Evolutionary conservation across 2,888 invertebrate genomes (phyloP).

Genomic region (Erannis defoliaria): DNA sequence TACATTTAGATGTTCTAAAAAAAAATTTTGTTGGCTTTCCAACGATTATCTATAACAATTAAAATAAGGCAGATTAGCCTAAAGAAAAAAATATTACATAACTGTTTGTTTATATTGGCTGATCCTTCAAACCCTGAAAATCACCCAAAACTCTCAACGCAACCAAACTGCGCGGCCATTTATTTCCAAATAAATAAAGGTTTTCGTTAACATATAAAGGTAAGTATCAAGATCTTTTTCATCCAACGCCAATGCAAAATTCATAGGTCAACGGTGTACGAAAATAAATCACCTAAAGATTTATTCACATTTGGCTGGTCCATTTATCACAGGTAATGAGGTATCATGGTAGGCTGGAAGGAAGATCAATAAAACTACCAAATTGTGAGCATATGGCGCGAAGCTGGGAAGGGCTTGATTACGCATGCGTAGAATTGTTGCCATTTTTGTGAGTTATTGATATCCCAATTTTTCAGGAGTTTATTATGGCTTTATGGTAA

Average conservation of each 20-base stretch:
- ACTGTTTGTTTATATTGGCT: too few species aligned
- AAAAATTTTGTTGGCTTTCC: too few species aligned
- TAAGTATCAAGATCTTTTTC: conserved; percentile 8
- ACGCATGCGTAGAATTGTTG: conserved; percentile 75
- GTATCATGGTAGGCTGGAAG: conserved; percentile 47
- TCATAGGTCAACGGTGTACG: conserved; percentile 30
- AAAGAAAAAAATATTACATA: too few species aligned
- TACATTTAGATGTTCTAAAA: too few species aligned
- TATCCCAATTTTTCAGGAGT: background rate
- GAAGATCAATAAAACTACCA: conserved; percentile 82
- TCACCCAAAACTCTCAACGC: background rate
- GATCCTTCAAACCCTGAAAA: background rate
- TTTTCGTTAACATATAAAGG: background rate
- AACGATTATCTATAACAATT: too few species aligned
- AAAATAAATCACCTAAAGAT: conserved; percentile 32
- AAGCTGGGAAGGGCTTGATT: conserved; percentile 54
- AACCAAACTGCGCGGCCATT: background rate
- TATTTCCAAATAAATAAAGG: background rate
- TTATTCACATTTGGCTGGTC: conserved; percentile 45
- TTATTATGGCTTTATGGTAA: background rate
- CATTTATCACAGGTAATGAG: conserved; percentile 63
- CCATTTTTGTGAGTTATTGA: conserved; percentile 43
- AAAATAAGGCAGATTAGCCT: too few species aligned
- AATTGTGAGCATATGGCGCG: conserved; percentile 75
- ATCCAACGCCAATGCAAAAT: conserved; percentile 23